Conservation (phyloP, 2,113 vertebrate species). For the Nycticorax nycticorax region DNA sequence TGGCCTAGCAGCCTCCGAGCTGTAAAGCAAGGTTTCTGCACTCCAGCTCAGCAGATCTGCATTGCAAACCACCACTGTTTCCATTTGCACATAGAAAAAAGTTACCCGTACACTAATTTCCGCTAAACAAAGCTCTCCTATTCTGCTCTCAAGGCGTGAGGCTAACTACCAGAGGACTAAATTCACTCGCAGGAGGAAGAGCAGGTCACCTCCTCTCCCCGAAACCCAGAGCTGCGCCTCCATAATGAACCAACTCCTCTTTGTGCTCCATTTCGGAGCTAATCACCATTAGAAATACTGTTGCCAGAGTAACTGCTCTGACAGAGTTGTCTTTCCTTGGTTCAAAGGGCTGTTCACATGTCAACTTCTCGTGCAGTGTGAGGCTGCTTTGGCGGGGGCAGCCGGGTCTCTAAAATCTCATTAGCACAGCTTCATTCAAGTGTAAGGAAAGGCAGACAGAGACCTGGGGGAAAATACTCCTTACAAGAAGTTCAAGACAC, state of each 20-base stretch:
- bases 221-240: neutral
- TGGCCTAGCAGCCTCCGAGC: neutral
- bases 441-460: neutral
- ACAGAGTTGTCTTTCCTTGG: neutral
- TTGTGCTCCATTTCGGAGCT: neutral
- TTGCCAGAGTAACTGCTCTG: constrained; percentile 25
- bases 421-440: neutral
- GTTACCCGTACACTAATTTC: fast-evolving
- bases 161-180: neutral
- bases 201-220: neutral
- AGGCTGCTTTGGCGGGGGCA: neutral
- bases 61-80: fast-evolving
- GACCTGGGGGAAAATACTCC: neutral
- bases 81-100: fast-evolving
- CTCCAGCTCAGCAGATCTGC: neutral
- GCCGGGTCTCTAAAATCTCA: neutral
- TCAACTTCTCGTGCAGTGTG: neutral
- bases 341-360: neutral
- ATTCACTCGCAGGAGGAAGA: fast-evolving
- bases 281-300: neutral
- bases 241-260: neutral
- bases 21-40: fast-evolving
- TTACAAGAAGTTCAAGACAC: neutral
- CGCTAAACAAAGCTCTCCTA: neutral
- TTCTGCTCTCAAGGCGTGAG: fast-evolving